phyloP scores from a whole-genome alignment of 2,797 vertebrate genomes.

The Gymnopithys bicolor region DNA sequence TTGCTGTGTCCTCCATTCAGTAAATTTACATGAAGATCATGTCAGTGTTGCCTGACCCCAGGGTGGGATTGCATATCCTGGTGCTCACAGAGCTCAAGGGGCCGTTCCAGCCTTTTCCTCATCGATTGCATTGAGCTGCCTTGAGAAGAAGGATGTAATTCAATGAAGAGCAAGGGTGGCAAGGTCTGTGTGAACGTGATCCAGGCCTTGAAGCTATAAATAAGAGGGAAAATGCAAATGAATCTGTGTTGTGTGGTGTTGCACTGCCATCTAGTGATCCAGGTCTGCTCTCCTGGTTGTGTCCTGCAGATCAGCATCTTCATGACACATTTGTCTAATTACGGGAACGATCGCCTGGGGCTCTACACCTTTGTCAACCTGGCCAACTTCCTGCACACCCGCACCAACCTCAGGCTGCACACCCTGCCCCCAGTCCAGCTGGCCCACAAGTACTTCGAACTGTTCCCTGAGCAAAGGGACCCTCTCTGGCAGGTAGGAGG shows the following conservation, averaged over 20 bases:
- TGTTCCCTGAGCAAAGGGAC: conserved; percentile 94
- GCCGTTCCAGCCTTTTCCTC: not conserved
- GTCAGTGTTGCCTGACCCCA: not conserved
- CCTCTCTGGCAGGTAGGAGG: conserved; percentile 94
- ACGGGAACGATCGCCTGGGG: conserved; percentile 92
- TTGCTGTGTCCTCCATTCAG: not conserved
- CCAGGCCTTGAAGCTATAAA: not conserved
- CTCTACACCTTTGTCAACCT: conserved; percentile 95
- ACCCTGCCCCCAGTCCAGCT: conserved; percentile 92
- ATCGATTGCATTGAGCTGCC: not conserved
- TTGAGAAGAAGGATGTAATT: not conserved
- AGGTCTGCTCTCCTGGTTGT: not conserved
- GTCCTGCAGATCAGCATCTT: conserved; percentile 91
- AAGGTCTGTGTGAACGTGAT: not conserved
- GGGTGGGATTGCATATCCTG: not conserved
- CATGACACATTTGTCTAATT: conserved; percentile 96
- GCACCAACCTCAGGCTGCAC: conserved; percentile 92
- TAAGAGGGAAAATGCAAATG: not conserved
- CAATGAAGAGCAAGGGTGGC: not conserved
- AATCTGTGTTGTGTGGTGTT: not conserved
- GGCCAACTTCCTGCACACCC: conserved; percentile 93
- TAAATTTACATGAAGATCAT: not conserved
- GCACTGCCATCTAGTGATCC: conserved; percentile 69
- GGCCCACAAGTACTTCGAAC: conserved; percentile 93
- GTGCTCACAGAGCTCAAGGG: not conserved